Base-by-base conservation (phyloP, 23 tunicate species). In the Ciona savignyi region DNA sequence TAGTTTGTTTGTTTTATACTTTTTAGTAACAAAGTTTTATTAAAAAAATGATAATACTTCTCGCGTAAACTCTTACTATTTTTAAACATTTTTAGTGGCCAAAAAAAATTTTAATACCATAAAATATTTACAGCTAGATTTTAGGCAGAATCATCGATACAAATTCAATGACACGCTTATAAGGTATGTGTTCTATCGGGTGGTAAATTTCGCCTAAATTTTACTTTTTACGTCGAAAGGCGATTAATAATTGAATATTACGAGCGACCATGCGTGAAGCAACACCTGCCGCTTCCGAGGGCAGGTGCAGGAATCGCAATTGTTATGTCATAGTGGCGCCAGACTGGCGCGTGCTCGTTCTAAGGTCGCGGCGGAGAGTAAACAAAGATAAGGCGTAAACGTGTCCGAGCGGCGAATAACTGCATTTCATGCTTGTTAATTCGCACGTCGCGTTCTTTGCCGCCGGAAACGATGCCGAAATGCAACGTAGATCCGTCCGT, bases 221-320 rank as follows among this genome's bases (percentile, higher is more conserved):
- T n/a, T n/a, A n/a, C n/a, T n/a, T n/a, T n/a, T n/a, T n/a, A n/a
- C n/a, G n/a, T n/a, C n/a, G 56, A 42, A 42, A 42, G 56, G 15
- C 56, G 56, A 72, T 72, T 31, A 72, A 72, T 72, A 72, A 72
- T 72, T 72, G 27, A 72, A 60, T 61, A 60, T 42, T 42, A 15
- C 15, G 15, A 28, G 51, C 78, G 25, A 2, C 67, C 67, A 61
- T 74, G 78, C 78, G 78, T 61, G 49, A 3, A 68, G 69, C 21
- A 30, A 22, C 78, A 74, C 78, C 78, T 74, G 78, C 78, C 78
- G 67, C 68, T 62, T 35, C n/a, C 4, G 33, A 26, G 33, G 69
- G 78, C 78, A 74, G 78, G 78, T 74, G 78, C 78, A 62, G 29
- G 69, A 60, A 32, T 29, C 72, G 56, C 56, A 42, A 42, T 42